Percentiles rank a stretch among this genome's conserved stretches.
Evolutionary conservation across 2,797 vertebrate genomes (phyloP).

Genomic region (Peromyscus nudipes): DNA sequence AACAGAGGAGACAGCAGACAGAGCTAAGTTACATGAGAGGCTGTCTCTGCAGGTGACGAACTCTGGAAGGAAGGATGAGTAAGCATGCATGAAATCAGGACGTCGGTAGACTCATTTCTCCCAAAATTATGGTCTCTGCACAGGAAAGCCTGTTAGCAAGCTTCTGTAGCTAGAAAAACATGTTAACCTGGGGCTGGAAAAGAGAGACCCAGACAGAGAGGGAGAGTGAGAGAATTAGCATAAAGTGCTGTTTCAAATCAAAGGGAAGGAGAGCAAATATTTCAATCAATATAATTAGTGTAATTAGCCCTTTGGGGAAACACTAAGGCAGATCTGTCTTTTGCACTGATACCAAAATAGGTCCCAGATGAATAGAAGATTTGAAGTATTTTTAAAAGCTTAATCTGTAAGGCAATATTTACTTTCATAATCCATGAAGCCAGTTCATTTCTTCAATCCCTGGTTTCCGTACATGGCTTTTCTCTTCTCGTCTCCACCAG

Average conservation of each 20-base stretch:
- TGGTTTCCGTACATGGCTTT: background rate
- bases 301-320: constrained; percentile 48
- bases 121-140: background rate
- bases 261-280: background rate
- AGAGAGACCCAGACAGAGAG: background rate
- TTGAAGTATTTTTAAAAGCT: constrained; percentile 5
- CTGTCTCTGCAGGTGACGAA: background rate
- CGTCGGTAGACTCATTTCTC: background rate
- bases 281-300: constrained; percentile 32
- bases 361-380: constrained; percentile 14
- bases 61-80: background rate
- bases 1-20: background rate
- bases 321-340: constrained; percentile 3
- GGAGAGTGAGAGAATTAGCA: background rate
- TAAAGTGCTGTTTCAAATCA: background rate
- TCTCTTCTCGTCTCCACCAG: background rate
- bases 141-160: background rate
- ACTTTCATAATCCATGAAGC: constrained; percentile 1
- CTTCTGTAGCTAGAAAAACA: background rate
- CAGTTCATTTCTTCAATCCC: background rate
- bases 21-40: background rate
- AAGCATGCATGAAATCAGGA: background rate
- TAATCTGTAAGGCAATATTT: constrained; percentile 18
- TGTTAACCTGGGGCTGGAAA: background rate
- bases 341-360: background rate